A percentile compares a stretch with the other conserved stretches of the same genome.
Conservation (phyloP, 1,140 invertebrate genomes). For the Aphis gossypii region DNA sequence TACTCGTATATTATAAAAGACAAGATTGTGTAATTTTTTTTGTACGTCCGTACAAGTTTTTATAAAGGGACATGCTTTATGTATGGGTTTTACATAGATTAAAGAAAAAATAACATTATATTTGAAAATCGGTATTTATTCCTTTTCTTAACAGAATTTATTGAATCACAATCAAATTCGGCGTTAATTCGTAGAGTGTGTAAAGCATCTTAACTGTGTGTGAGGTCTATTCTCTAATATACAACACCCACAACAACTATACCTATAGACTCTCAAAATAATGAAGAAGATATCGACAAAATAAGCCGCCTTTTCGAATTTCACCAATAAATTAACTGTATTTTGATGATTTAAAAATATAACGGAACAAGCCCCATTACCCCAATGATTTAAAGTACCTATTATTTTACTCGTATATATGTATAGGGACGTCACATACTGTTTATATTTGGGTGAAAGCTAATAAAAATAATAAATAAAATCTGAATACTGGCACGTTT, state of each 20-base stretch:
- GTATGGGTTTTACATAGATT: background rate
- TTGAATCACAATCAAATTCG: background rate
- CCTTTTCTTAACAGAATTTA: background rate
- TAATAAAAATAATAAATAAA: background rate
- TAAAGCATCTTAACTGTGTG: background rate
- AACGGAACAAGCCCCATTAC: background rate
- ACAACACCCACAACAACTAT: background rate
- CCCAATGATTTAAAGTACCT: background rate
- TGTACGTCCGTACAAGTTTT: background rate
- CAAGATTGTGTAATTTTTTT: conserved; percentile 5
- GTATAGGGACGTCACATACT: background rate
- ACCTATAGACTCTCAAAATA: background rate
- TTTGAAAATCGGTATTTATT: background rate
- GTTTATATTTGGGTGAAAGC: background rate
- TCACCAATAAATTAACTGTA: background rate
- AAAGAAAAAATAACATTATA: background rate
- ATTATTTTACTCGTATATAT: background rate
- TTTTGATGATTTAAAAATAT: background rate
- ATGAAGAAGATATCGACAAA: background rate
- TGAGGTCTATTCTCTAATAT: background rate
- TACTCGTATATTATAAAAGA: background rate
- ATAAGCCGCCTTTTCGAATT: background rate
- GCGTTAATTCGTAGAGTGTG: background rate
- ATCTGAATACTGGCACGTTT: background rate
- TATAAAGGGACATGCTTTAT: background rate